Evolutionary conservation across 1,140 invertebrate genomes (phyloP), one percentile per base, ranked within the genome.

Genomic region (Pentalonia nigronervosa): DNA sequence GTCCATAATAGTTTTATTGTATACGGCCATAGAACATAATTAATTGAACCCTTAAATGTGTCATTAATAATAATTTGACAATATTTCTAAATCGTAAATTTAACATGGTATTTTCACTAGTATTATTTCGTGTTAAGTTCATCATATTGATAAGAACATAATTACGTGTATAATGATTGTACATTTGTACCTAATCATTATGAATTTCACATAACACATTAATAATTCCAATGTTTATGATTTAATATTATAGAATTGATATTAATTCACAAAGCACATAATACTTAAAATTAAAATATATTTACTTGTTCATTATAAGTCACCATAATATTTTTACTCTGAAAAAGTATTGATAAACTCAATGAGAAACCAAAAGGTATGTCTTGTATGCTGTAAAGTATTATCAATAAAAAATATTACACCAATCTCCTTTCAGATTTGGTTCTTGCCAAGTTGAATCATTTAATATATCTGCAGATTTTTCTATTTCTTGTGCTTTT

Each of bases 11-110:
- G 95, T 95, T 99, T 99, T 34, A 99, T 95, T 95, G 98, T 98
- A 95, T 99, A 99, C 4, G 99, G 99, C 99, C 99, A 99, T 94
- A 97, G 97, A 0, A 98, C 98, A 95, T 99, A 99, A 96, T 98
- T 99, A 95, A 99, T 99, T 95, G 99, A 97, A 30, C 99, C 99
- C 97, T 99, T 97, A 93, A 96, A 96, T 95, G 94, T 94, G 20
- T 20, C 23, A 7, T n/a, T n/a, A 76, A 76, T n/a, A 76, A 34
- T 34, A 17, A 76, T 76, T 76, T 76, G 17, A 76, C 4, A 76
- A 76, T 76, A 76, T 20, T 76, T 76, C 60, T 34, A 76, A 76
- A 76, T 76, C 14, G 17, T 34, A 17, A 20, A 17, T n/a, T 76
- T 1, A n/a, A 53, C 17, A 76, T 76, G 0, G 6, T 76, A 76